These are phyloP conservation scores for Champsocephalus esox DNA, from an alignment of 2,797 vertebrate species.

Conservation along the genomic window DNA sequence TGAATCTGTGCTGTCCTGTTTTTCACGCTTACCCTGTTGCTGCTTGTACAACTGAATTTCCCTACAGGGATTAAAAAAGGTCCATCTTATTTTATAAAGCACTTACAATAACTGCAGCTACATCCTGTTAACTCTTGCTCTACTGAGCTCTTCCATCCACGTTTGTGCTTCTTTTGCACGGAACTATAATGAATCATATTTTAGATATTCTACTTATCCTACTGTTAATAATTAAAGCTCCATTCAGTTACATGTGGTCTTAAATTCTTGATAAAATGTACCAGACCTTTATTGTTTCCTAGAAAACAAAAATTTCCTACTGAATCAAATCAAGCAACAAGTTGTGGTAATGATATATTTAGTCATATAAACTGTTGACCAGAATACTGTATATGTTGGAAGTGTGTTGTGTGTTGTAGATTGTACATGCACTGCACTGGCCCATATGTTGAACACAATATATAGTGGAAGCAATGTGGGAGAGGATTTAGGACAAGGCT, in stretches of 20 bases:
- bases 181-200: too few relatives aligned
- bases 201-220: too few relatives aligned
- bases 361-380: background rate
- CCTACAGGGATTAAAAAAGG: too few relatives aligned
- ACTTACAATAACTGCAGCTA: background rate
- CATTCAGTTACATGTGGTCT: too few relatives aligned
- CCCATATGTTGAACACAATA: constrained; percentile 50
- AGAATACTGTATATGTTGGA: background rate
- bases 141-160: background rate
- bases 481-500: constrained; percentile 71
- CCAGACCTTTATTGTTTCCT: background rate
- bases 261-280: background rate
- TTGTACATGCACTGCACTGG: constrained; percentile 1
- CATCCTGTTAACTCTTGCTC: background rate
- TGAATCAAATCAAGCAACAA: background rate
- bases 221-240: too few relatives aligned
- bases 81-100: background rate
- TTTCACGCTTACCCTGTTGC: too few relatives aligned
- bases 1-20: too few relatives aligned
- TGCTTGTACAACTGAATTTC: too few relatives aligned
- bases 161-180: background rate
- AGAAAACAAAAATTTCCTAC: background rate
- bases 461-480: constrained; percentile 52
- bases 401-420: constrained; percentile 4
- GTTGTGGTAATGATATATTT: background rate